Evolutionary conservation across 2,888 invertebrate genomes (phyloP).

Genomic region (Octodonta nipae): DNA sequence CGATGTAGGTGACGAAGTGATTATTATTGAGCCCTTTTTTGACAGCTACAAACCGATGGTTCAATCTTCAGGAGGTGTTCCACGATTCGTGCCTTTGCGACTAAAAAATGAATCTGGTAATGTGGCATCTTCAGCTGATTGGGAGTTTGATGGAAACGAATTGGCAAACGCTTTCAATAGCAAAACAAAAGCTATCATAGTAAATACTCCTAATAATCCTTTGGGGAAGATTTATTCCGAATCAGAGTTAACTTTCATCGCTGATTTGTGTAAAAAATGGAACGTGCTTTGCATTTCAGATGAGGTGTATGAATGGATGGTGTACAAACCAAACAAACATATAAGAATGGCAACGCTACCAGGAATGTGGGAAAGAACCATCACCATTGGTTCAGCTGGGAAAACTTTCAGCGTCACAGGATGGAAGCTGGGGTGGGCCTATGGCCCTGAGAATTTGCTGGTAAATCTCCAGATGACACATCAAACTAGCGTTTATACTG

Average conservation of each 20-base stretch:
- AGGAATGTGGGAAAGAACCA: constrained; percentile 96
- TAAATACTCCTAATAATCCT: constrained; percentile 98
- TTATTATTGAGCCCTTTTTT: constrained; percentile 95
- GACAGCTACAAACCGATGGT: constrained; percentile 97
- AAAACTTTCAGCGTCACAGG: constrained; percentile 97
- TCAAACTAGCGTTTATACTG: constrained; percentile 89
- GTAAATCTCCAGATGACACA: constrained; percentile 75
- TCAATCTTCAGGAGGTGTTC: constrained; percentile 69
- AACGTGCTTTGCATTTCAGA: constrained; percentile 86
- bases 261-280: constrained; percentile 80
- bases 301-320: constrained; percentile 97
- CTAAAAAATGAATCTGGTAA: no score
- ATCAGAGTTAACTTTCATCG: constrained; percentile 64
- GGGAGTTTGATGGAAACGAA: constrained; percentile 74
- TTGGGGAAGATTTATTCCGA: constrained; percentile 75
- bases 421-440: constrained; percentile 94
- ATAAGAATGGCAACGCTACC: constrained; percentile 84
- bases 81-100: constrained; percentile 75
- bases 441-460: constrained; percentile 73
- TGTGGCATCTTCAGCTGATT: no score
- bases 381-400: constrained; percentile 93
- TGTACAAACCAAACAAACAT: constrained; percentile 69
- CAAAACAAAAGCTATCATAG: constrained; percentile 84
- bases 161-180: constrained; percentile 64
- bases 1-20: constrained; percentile 77